Percentiles rank a stretch among this genome's conserved stretches.
Evolutionary conservation across 2,113 vertebrate genomes (phyloP).

Genomic region (Cololabis saira): DNA sequence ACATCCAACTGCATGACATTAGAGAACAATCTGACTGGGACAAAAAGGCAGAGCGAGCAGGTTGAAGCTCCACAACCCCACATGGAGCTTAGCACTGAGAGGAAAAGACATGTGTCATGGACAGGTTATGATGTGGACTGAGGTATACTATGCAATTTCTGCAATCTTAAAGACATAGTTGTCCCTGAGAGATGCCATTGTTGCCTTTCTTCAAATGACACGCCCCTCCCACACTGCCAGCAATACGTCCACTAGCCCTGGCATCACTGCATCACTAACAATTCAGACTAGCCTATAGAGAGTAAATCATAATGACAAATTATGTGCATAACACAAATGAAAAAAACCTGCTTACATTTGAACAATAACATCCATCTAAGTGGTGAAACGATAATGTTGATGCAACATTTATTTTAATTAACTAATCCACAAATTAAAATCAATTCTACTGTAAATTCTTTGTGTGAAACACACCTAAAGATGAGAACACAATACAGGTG

Average conservation of each 20-base stretch:
- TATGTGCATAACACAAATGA: background rate
- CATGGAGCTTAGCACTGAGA: background rate
- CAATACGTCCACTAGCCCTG: slow-evolving; percentile 1
- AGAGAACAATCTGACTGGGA: slow-evolving; percentile 65
- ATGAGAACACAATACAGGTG: no score
- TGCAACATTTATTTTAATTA: no score
- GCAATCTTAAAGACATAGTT: slow-evolving; percentile 66
- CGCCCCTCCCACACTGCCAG: slow-evolving; percentile 75
- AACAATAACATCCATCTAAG: no score
- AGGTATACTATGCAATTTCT: slow-evolving; percentile 20
- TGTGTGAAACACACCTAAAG: no score
- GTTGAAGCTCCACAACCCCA: background rate
- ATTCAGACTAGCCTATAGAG: slow-evolving; percentile 33
- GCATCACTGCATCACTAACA: slow-evolving; percentile 53
- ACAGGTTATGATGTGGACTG: slow-evolving; percentile 5
- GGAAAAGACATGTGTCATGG: slow-evolving; percentile 6
- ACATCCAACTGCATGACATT: slow-evolving; percentile 78
- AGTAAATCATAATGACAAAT: background rate
- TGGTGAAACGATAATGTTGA: no score
- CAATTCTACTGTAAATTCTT: no score
- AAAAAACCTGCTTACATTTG: background rate
- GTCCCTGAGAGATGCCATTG: slow-evolving; percentile 73
- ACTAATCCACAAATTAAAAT: no score
- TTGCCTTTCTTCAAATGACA: slow-evolving; percentile 76
- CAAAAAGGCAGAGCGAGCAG: slow-evolving; percentile 7